Conservation (phyloP, 1,140 invertebrate genomes). For the Meloidogyne exigua region DNA sequence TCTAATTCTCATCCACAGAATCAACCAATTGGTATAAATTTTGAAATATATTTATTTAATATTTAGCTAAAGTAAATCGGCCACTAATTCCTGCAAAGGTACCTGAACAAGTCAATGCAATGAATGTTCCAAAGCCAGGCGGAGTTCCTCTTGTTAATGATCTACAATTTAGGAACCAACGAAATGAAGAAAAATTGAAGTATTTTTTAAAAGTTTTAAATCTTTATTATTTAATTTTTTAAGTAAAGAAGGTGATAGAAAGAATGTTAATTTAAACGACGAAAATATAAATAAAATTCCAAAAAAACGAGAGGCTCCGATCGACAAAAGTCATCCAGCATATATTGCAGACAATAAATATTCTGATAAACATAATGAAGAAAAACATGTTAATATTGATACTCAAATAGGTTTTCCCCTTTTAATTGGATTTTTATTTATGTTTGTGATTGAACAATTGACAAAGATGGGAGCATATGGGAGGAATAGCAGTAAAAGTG, state of each 20-base stretch:
- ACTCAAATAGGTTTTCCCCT: slow-evolving; percentile 73
- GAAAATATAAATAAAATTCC: slow-evolving; percentile 13
- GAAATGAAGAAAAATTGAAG: background rate
- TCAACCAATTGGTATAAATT: background rate
- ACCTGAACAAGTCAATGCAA: background rate
- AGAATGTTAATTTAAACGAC: background rate
- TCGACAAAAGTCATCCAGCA: background rate
- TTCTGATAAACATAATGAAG: background rate
- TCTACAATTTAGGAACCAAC: background rate
- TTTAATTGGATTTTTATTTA: slow-evolving; percentile 89
- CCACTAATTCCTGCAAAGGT: background rate
- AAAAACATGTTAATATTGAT: slow-evolving; percentile 7
- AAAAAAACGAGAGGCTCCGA: slow-evolving; percentile 7
- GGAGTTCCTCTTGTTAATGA: background rate
- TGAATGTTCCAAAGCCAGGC: background rate
- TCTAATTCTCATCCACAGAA: background rate
- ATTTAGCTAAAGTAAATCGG: background rate
- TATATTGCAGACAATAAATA: background rate
- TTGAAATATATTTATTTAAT: background rate
- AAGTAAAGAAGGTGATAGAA: background rate
- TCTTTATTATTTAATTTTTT: background rate
- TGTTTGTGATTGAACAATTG: slow-evolving; percentile 82
- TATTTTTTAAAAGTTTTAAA: background rate
- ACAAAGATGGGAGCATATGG: slow-evolving; percentile 47
- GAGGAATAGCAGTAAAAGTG: slow-evolving; percentile 74